Conservation (phyloP, 2,888 invertebrate genomes). For the Lissocephala sabroskyi region DNA sequence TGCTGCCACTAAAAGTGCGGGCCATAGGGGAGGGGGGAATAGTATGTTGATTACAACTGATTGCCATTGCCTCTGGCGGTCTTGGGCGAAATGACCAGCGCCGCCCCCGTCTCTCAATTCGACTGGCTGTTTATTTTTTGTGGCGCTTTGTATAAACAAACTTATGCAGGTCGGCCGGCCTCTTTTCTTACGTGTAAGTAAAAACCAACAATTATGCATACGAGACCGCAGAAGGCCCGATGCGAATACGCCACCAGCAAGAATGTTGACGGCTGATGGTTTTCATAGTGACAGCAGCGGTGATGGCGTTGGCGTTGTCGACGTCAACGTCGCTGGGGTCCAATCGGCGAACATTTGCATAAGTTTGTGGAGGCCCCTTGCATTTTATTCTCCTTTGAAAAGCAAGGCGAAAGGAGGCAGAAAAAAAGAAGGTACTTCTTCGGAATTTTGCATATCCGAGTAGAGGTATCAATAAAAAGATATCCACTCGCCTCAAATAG, state of each 20-base stretch:
- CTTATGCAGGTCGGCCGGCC: neutral
- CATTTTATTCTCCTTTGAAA: too few relatives aligned
- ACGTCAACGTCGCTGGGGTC: conserved; percentile 31
- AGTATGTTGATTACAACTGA: too few relatives aligned
- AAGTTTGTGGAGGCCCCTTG: too few relatives aligned
- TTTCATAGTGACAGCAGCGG: conserved; percentile 12
- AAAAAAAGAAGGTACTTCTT: too few relatives aligned
- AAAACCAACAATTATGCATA: conserved; percentile 63
- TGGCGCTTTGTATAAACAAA: neutral
- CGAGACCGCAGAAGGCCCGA: conserved; percentile 53
- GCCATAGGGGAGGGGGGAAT: too few relatives aligned
- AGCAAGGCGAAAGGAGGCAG: too few relatives aligned
- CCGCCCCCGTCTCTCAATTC: too few relatives aligned
- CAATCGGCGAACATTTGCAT: conserved; percentile 56
- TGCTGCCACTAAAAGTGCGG: too few relatives aligned
- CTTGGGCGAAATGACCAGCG: neutral
- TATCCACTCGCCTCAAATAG: too few relatives aligned
- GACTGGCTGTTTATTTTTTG: neutral
- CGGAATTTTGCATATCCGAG: too few relatives aligned
- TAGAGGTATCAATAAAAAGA: too few relatives aligned
- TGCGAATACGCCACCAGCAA: conserved; percentile 18
- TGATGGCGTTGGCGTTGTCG: conserved; percentile 8
- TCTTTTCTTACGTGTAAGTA: conserved; percentile 43
- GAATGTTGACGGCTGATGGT: conserved; percentile 13
- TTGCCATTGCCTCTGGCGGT: too few relatives aligned